phyloP scores from a whole-genome alignment of 2,797 vertebrate species.

The Rhyacichthys aspro region DNA sequence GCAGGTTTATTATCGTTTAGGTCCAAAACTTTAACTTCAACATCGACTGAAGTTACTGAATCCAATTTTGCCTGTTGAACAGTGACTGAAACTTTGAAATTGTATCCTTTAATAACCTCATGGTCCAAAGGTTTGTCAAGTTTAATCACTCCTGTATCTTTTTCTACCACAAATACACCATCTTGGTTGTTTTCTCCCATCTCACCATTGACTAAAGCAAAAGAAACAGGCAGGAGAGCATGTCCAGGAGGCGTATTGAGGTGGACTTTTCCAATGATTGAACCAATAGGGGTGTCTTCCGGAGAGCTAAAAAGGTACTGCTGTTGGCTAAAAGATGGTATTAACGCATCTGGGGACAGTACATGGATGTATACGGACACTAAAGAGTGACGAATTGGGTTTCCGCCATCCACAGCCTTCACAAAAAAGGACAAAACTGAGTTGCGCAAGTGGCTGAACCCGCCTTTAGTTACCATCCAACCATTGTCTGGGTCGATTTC shows the following conservation, averaged over 20 bases:
- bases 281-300: conserved; percentile 90
- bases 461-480: conserved; percentile 97
- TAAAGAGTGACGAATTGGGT: conserved; percentile 89
- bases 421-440: conserved; percentile 96
- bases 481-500: conserved; percentile 98
- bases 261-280: conserved; percentile 85
- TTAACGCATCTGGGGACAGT: conserved; percentile 85
- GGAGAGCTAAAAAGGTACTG: conserved; percentile 88
- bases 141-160: conserved; percentile 89
- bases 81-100: conserved; percentile 90
- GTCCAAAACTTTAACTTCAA: conserved; percentile 92
- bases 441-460: conserved; percentile 88
- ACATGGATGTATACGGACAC: conserved; percentile 96
- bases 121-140: conserved; percentile 92
- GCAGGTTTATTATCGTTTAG: conserved; percentile 95
- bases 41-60: conserved; percentile 86
- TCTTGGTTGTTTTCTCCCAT: conserved; percentile 89
- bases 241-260: conserved; percentile 76
- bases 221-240: conserved; percentile 66
- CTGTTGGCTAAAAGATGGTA: conserved; percentile 90
- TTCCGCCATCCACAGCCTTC: conserved; percentile 93
- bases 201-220: conserved; percentile 88
- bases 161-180: conserved; percentile 88
- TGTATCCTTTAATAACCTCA: conserved; percentile 82
- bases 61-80: conserved; percentile 86